Evolutionary conservation across 2,797 vertebrate species (phyloP).

Genomic region (Sebastes matsubarae): DNA sequence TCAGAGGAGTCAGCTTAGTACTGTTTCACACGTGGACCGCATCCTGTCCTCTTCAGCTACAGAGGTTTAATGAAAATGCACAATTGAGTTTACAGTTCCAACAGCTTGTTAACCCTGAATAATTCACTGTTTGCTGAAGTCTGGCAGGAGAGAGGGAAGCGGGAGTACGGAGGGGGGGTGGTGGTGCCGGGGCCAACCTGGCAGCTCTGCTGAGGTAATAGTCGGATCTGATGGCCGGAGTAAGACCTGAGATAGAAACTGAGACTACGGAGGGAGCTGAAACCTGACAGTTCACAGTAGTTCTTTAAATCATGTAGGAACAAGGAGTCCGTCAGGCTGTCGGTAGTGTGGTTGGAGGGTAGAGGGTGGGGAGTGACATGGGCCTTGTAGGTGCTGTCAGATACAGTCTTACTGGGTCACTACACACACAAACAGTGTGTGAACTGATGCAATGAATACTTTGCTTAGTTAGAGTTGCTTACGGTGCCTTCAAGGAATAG

Average conservation of each 20-base stretch:
- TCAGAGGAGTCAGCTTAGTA: constrained; percentile 2
- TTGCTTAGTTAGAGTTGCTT: neutral
- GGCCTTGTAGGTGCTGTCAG: constrained; percentile 13
- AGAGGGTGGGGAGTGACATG: neutral
- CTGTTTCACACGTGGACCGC: constrained; percentile 36
- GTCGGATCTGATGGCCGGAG: constrained; percentile 56
- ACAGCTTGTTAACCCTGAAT: constrained; percentile 78
- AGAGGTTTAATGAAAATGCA: constrained; percentile 71
- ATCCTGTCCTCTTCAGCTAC: constrained; percentile 13
- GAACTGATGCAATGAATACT: constrained; percentile 8
- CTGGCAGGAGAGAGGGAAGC: constrained; percentile 16
- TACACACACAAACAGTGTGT: constrained; percentile 8
- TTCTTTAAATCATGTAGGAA: constrained; percentile 68
- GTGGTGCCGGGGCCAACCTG: neutral
- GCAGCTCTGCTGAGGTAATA: constrained; percentile 52
- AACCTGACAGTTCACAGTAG: constrained; percentile 65
- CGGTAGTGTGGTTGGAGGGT: neutral
- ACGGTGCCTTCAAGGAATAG: neutral
- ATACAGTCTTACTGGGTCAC: constrained; percentile 13
- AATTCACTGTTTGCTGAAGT: constrained; percentile 68
- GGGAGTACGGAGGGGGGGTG: neutral
- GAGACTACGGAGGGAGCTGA: constrained; percentile 63
- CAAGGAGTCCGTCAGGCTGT: constrained; percentile 32
- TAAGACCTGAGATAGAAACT: constrained; percentile 53
- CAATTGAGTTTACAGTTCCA: constrained; percentile 61